Conservation (phyloP, 2,113 vertebrate genomes). For the Cyrtonyx montezumae region DNA sequence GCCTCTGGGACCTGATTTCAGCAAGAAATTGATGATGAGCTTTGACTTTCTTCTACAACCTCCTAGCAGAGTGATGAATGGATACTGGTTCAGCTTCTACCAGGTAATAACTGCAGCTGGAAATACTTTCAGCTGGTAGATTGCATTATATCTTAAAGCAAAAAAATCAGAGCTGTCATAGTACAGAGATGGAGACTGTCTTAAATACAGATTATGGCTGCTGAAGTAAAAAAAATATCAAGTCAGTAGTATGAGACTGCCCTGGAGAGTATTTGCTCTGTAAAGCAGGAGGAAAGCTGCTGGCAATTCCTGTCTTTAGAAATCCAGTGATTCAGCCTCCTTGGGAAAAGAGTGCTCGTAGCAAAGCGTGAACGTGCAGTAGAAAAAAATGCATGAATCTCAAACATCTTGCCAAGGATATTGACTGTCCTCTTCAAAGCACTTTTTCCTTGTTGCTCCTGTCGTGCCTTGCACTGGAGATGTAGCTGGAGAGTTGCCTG, state of each 20-base stretch:
- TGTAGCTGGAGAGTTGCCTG: not conserved
- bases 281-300: not conserved
- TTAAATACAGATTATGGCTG: not conserved
- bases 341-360: not conserved
- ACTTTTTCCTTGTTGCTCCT: not conserved
- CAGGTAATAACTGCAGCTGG: not conserved
- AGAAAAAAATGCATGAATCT: not conserved
- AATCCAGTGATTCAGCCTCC: not conserved
- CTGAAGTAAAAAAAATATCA: not conserved
- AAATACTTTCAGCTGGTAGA: not conserved
- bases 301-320: not conserved
- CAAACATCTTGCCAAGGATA: not conserved
- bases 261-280: not conserved
- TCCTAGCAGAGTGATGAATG: not conserved
- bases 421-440: not conserved
- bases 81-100: not conserved
- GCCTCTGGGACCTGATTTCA: not conserved
- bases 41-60: not conserved
- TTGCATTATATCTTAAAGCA: not conserved
- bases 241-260: not conserved
- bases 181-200: not conserved
- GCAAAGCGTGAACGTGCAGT: too few relatives aligned
- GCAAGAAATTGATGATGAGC: not conserved
- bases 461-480: fast-evolving
- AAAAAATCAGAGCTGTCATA: not conserved